Conservation (phyloP, 92 coral and sea anemone species). For the Paragorgia papillata region DNA sequence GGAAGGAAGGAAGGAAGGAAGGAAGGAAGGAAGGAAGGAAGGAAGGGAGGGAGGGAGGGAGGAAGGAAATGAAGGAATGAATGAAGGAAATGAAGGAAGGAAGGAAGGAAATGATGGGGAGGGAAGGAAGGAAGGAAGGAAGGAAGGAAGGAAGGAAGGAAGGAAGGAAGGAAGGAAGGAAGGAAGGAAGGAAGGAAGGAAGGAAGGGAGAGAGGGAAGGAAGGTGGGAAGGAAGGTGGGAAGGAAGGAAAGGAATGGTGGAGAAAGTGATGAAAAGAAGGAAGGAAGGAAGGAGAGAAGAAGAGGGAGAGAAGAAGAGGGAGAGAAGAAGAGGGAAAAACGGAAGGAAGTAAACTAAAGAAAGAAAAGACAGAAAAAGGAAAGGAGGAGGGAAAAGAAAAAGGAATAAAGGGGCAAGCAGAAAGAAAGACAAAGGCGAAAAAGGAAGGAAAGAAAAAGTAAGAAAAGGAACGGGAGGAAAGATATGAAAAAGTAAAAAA, state of each 20-base stretch:
- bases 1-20: no score
- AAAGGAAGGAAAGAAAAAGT: background rate
- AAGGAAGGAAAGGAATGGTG: background rate
- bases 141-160: background rate
- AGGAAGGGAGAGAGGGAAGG: background rate
- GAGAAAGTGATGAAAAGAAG: background rate
- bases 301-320: background rate
- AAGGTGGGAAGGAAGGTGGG: background rate
- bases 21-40: background rate
- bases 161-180: background rate
- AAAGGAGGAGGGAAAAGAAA: background rate
- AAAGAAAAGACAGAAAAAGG: background rate
- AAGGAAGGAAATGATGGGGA: no score
- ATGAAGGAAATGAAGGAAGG: slow-evolving; percentile 48
- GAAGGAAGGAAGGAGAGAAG: background rate
- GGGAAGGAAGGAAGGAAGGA: no score
- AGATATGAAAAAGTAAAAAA: background rate
- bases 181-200: background rate
- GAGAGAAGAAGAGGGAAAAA: background rate
- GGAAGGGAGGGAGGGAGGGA: background rate
- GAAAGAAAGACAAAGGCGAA: background rate
- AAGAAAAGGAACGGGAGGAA: slow-evolving; percentile 51
- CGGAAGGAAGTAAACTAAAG: background rate
- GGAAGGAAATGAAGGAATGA: no score
- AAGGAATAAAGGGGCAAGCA: background rate